phyloP scores from a whole-genome alignment of 2,888 invertebrate genomes.

The Chaitophorus viminalis region DNA sequence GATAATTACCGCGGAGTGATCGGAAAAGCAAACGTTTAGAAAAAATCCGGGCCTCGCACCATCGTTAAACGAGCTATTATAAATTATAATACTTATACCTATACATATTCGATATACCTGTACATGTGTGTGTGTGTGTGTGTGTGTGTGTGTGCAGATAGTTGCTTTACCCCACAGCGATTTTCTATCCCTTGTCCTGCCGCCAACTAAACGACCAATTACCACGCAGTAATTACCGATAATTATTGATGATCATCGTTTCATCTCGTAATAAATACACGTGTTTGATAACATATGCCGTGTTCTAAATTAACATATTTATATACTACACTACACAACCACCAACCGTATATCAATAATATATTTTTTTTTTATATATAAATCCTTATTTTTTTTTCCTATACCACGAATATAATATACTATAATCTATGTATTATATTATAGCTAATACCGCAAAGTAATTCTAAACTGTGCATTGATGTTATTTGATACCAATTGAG shows the following conservation, averaged over 20 bases:
- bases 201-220: constrained; percentile 20
- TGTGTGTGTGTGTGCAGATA: too few species aligned
- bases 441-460: background rate
- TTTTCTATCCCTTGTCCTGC: constrained; percentile 2
- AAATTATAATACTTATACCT: too few species aligned
- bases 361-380: background rate
- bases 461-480: too few species aligned
- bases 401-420: too few species aligned
- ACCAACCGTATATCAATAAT: background rate
- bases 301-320: constrained; percentile 6
- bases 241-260: background rate
- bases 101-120: too few species aligned
- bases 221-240: constrained; percentile 14
- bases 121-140: too few species aligned
- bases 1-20: background rate
- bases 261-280: constrained; percentile 1
- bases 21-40: background rate
- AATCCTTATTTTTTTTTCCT: background rate
- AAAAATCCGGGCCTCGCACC: background rate
- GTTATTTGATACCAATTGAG: too few species aligned
- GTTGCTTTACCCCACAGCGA: background rate
- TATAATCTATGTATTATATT: too few species aligned
- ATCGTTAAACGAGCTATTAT: too few species aligned
- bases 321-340: background rate
- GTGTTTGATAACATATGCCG: background rate